These are phyloP conservation scores for Trichomycterus rosablanca DNA, from an alignment of 2,113 vertebrate genomes.

Conservation along the genomic window DNA sequence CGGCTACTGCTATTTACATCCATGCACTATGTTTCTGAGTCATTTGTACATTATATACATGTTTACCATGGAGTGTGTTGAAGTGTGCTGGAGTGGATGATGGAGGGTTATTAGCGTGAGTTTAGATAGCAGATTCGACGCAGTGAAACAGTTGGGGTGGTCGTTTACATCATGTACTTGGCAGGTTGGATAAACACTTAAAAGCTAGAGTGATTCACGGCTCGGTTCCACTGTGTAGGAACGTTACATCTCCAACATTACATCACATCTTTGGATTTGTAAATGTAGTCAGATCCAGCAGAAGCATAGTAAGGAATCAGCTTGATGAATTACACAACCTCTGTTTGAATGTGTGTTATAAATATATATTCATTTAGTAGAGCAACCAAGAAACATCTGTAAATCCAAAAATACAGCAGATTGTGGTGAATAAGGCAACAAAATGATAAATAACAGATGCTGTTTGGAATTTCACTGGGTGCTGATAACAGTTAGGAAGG, in stretches of 20 bases:
- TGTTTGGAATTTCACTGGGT: too few species aligned
- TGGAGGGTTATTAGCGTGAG: conserved; percentile 21
- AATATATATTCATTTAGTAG: too few species aligned
- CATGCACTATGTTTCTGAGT: conserved; percentile 69
- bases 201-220: conserved; percentile 27
- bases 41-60: conserved; percentile 65
- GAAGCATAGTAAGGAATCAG: not conserved
- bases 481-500: too few species aligned
- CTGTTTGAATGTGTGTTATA: too few species aligned
- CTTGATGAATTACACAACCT: too few species aligned
- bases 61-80: too few species aligned
- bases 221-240: conserved; percentile 16
- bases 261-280: conserved; percentile 25
- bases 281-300: conserved; percentile 20
- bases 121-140: not conserved
- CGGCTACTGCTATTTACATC: conserved; percentile 72
- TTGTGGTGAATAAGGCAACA: too few species aligned
- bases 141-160: not conserved
- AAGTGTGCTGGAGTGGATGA: conserved; percentile 15
- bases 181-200: conserved; percentile 18
- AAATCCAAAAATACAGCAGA: too few species aligned
- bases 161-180: conserved; percentile 11
- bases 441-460: too few species aligned
- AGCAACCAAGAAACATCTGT: too few species aligned
- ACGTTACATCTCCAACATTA: conserved; percentile 22